Evolutionary conservation across 2,888 invertebrate genomes (phyloP).

Genomic region (Gerris lacustris): DNA sequence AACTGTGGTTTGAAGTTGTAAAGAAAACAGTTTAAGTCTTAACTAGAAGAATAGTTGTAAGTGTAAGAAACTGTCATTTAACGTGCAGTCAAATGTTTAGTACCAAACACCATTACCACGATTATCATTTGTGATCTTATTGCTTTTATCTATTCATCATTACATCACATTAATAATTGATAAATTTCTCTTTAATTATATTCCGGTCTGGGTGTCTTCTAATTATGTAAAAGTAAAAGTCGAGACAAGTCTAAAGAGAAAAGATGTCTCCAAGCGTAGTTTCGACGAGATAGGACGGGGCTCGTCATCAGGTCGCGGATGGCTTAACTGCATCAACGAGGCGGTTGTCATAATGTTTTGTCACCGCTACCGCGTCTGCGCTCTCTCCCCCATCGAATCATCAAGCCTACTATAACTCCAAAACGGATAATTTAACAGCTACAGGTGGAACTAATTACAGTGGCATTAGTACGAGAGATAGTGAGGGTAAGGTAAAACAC

Average conservation of each 20-base stretch:
- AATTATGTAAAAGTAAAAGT: not conserved
- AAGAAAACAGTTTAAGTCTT: no score
- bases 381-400: not conserved
- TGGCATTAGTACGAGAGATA: constrained; percentile 1
- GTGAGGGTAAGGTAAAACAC: not conserved
- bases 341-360: not conserved
- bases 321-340: not conserved
- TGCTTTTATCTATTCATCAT: no score
- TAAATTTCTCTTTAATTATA: not conserved
- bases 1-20: no score
- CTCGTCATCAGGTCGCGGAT: not conserved
- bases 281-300: not conserved
- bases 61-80: no score
- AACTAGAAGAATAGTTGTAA: no score
- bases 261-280: not conserved
- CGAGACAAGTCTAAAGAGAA: not conserved
- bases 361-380: not conserved
- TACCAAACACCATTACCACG: no score
- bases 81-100: no score
- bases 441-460: not conserved
- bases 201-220: not conserved
- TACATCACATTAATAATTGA: no score
- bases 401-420: not conserved
- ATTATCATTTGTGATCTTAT: no score
- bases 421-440: constrained; percentile 3